Base-by-base conservation (phyloP, 2,888 invertebrate genomes). In the Scaptomyza caliginosa region DNA sequence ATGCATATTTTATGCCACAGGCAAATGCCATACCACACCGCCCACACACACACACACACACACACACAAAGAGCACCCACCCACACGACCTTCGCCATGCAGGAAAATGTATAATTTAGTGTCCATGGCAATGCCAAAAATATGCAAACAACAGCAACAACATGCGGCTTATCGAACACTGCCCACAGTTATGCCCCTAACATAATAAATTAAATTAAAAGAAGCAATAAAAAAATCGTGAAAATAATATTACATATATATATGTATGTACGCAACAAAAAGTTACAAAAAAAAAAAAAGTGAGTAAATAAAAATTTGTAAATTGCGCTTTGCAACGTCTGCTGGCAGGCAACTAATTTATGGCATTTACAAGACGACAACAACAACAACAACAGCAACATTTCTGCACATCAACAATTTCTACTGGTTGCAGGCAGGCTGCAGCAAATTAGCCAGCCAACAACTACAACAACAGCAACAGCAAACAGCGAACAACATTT, bases 371-470 rank as follows among this genome's bases (percentile, higher is more conserved):
- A 78, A 78, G 85, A 73, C 46, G 65, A 68, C 75, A 69, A 73
- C 76, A 72, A 60, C 66, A 55, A 50, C 64, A 77, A 70, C 74
- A 67, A 67, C 74, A 71, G 56, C 65, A 54, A 51, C 65, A 77
- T 80, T 84, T 79, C 74, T 78, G 79, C 74, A 84, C 86, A 86
- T 88, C 74, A 85, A 81, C 82, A 78, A 85, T 86, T 84, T 87
- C 75, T 79, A 82, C 67, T 77, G 75, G 67, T 70, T 71, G 77
- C n/a, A n/a, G n/a, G n/a, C n/a, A n/a, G n/a, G n/a, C 73, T 74
- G 80, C 74, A 52, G 81, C 81, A 84, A 81, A 81, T 81, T 81
- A 84, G 81, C 84, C 70, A 34, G 59, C 34, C 59, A 60, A 56
- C 67, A 59, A 56, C 70, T 48, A 43, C 66, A 68, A 46, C 74